Evolutionary conservation across 1,140 invertebrate genomes (phyloP), one percentile per base, ranked within the genome.

Genomic region (Drosophila arizonae): DNA sequence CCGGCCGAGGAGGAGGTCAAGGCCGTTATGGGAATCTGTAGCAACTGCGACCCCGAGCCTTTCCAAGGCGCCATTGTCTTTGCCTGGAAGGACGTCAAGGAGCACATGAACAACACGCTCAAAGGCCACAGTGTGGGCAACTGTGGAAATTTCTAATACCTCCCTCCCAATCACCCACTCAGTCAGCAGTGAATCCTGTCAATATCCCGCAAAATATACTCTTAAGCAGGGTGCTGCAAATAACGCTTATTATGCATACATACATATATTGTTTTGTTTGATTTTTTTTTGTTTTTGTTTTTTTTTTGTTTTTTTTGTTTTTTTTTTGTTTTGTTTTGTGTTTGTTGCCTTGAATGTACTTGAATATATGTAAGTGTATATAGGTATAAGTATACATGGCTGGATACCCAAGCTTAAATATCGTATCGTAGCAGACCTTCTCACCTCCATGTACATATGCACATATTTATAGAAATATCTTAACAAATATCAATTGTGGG

Each of bases 1-100:
- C 96, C 96, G 0, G 96, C 96, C 0, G 96, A 97, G 89, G 95
- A 94, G 21, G 96, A 97, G 90, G 96, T 96, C 0, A 95, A 93
- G 69, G 94, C 94, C 1, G 95, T 96, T 2, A 96, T 96, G 95
- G 93, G 94, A 74, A 92, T 96, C 2, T 97, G 96, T 87, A 94
- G 94, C 46, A 95, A 94, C 3, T 96, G 96, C 72, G 92, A 94
- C 10, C 82, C 93, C 0, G 96, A 97, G 79, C 96, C 96, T 0
- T 97, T 96, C 92, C 94, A 94, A 30, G 96, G 96, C 74, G 96
- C 95, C 1, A 92, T 96, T 1, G 92, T 96, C 3, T 93, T 97
- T 15, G 94, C 94, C 4, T 97, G 96, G 96, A 94, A 95, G 85
- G 93, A 92, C 21, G 77, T 81, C 0, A 71, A 56, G 26, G 79